Base-by-base conservation (phyloP, 2,888 invertebrate species). In the Diarsia mendica region DNA sequence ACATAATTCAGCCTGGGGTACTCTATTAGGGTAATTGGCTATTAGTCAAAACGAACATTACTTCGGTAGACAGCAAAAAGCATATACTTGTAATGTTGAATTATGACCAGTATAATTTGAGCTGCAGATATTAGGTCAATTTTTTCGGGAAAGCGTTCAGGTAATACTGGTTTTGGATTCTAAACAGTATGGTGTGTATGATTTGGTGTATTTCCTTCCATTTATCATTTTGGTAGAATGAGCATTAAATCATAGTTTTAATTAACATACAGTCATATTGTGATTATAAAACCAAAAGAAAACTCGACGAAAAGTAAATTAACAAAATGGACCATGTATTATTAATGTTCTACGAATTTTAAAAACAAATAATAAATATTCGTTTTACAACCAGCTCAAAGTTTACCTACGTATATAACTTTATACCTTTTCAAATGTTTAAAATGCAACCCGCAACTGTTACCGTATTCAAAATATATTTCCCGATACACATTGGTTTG, bases 11-110 rank as follows among this genome's bases (percentile, higher is more conserved):
- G 74, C 28, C 70, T 49, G 70, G 28, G 33, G 63, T 72, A 74
- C 78, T 79, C 68, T 81, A 82, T 87, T 83, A 87, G 51, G 33
- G 55, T 85, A 88, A 87, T 88, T 88, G 87, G 81, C 69, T 75
- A 87, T 88, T 86, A 86, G 72, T 87, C 83, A 86, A 78, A 83
- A 78, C 67, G 73, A 67, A 82, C 79, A 76, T 77, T 78, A 69
- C 75, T 71, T 79, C 63, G 48, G 23, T 63, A 18, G 23, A 72
- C 69, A 39, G 39, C 39, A 60, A 58, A 58, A 66, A 74, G 53
- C 80, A 69, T 67, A 61, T 69, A 69, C 44, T 61, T 69, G 72
- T 60, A 60, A 23, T n/a, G 11, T 66, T 33, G 23, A 60, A 51
- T 39, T n/a, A 2, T 2, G 15, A 0, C 58, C 51, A 51, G 20